A percentile compares a stretch with the other conserved stretches of the same genome.
Conservation (phyloP, 2,113 vertebrate genomes). For the Indicator indicator region DNA sequence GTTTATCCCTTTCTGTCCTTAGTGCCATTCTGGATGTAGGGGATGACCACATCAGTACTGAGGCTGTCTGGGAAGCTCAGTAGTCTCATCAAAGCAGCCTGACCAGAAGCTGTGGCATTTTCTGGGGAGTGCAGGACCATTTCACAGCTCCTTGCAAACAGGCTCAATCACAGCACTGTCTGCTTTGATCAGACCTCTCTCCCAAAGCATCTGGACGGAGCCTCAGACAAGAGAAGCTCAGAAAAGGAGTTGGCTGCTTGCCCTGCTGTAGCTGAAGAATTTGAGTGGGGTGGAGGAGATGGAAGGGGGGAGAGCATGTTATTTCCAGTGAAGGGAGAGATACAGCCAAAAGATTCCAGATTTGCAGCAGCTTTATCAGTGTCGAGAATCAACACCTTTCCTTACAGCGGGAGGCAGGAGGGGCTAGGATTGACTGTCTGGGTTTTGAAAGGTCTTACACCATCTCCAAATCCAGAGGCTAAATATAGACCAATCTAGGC, state of each 20-base stretch:
- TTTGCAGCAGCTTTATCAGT: not conserved
- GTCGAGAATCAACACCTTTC: not conserved
- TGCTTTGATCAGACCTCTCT: conserved; percentile 70
- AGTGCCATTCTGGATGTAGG: not conserved
- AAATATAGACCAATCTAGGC: not conserved
- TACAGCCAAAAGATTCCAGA: not conserved
- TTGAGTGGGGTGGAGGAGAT: not conserved
- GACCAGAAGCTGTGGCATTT: conserved; percentile 49
- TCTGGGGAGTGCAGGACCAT: conserved; percentile 27
- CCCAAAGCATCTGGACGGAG: conserved; percentile 46
- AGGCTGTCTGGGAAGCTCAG: not conserved
- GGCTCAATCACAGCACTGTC: conserved; percentile 60
- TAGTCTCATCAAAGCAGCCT: conserved; percentile 13
- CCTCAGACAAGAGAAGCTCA: conserved; percentile 73
- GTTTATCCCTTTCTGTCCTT: not conserved
- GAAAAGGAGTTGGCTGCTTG: conserved; percentile 70
- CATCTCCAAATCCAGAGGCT: not conserved
- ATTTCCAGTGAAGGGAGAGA: conserved; percentile 5
- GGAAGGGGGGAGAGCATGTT: not conserved
- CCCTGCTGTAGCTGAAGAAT: conserved; percentile 50
- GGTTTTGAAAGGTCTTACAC: not conserved
- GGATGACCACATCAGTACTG: not conserved
- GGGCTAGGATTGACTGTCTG: not conserved
- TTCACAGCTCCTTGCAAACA: conserved; percentile 52
- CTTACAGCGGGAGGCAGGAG: not conserved